Conservation (phyloP, 35 echinoderm and acorn worm genomes). For the Lytechinus pictus region DNA sequence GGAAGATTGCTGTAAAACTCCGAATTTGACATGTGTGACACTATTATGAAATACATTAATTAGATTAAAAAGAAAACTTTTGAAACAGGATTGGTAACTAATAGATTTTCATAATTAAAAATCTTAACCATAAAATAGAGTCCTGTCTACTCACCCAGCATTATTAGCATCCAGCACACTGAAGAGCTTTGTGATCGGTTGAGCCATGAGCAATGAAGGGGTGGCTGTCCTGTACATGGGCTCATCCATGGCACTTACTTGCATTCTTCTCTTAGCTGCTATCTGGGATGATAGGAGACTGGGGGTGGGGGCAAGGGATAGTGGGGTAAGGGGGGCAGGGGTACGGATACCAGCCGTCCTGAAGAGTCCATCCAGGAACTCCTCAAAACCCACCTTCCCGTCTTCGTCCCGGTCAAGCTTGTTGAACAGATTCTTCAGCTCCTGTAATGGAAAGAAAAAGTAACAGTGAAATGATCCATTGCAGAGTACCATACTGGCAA, state of each 20-base stretch:
- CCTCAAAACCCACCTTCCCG: conserved; percentile 84
- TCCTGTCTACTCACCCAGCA: conserved; percentile 70
- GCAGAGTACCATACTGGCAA: too few species aligned
- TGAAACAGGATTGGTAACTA: too few species aligned
- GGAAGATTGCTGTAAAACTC: too few species aligned
- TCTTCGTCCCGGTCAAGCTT: conserved; percentile 93
- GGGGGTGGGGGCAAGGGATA: conserved; percentile 64
- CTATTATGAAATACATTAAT: too few species aligned
- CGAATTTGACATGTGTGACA: too few species aligned
- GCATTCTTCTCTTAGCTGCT: conserved; percentile 71
- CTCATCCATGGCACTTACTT: conserved; percentile 83
- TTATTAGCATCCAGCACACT: conserved; percentile 81
- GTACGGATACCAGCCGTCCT: conserved; percentile 69
- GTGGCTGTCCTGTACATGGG: conserved; percentile 78
- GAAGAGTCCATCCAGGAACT: conserved; percentile 92
- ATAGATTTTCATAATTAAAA: too few species aligned
- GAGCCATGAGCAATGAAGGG: conserved; percentile 60
- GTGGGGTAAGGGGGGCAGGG: conserved; percentile 60
- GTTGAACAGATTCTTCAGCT: conserved; percentile 83
- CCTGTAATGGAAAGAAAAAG: conserved; percentile 39
- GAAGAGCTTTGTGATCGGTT: conserved; percentile 59
- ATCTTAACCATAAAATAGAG: not conserved
- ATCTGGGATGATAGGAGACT: conserved; percentile 67
- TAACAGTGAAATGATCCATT: not conserved
- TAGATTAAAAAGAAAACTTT: too few species aligned